Conservation (phyloP, 2,113 vertebrate genomes). For the Cebidichthys violaceus region DNA sequence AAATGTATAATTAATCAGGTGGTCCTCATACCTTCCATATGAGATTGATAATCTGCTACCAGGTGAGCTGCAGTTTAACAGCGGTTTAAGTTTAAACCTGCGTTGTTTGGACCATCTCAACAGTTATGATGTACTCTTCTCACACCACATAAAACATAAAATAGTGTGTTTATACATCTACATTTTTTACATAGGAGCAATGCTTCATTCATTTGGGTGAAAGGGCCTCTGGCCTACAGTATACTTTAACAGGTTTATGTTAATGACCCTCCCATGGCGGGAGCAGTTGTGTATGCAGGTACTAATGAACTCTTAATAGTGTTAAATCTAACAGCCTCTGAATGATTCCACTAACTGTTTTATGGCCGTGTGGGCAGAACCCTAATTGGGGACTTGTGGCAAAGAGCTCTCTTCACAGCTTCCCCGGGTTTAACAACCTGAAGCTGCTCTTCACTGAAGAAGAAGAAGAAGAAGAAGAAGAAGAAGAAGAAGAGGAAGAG, state of each 20-base stretch:
- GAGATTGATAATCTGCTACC: not conserved
- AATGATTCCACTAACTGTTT: constrained; percentile 87
- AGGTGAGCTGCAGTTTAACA: not conserved
- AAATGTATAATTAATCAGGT: not conserved
- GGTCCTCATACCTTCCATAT: not conserved
- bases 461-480: too few species aligned
- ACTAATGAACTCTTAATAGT: constrained; percentile 87
- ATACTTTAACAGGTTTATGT: constrained; percentile 68
- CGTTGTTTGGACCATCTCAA: not conserved
- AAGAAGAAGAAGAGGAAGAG: too few species aligned
- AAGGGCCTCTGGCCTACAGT: constrained; percentile 48
- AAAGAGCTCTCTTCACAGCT: constrained; percentile 74
- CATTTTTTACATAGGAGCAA: not conserved
- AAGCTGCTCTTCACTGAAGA: constrained; percentile 48
- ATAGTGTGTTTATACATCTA: not conserved
- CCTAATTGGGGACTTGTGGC: constrained; percentile 84
- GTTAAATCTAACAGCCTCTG: constrained; percentile 82
- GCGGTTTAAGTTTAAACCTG: not conserved
- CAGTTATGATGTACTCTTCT: not conserved
- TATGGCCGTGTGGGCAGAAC: constrained; percentile 83
- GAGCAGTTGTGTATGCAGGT: constrained; percentile 70
- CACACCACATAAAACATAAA: constrained; percentile 9
- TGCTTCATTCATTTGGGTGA: constrained; percentile 24
- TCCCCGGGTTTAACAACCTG: constrained; percentile 73
- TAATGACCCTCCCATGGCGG: constrained; percentile 74